phyloP scores from a whole-genome alignment of 2,888 invertebrate species.

The Brachyptera risi region DNA sequence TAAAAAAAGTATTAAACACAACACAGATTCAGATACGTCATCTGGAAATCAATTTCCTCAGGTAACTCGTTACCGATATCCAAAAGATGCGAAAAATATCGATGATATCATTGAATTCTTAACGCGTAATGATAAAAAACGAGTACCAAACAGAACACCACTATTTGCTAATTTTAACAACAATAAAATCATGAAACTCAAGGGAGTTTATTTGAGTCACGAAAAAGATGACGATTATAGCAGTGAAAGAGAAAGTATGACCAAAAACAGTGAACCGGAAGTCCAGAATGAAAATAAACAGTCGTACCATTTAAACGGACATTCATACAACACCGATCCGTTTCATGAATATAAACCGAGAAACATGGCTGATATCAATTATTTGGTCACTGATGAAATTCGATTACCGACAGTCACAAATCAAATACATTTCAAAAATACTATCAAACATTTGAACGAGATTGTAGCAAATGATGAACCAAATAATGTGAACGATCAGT shows the following conservation, averaged over 20 bases:
- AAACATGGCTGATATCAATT: conserved; percentile 58
- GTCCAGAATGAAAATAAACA: too few relatives aligned
- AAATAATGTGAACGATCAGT: conserved; percentile 33
- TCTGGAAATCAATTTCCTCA: conserved; percentile 40
- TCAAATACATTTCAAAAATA: conserved; percentile 3
- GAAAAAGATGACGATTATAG: conserved; percentile 39
- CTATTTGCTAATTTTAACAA: background rate
- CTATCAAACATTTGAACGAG: conserved; percentile 1
- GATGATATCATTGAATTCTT: conserved; percentile 45
- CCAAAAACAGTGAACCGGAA: background rate
- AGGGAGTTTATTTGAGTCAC: conserved; percentile 44
- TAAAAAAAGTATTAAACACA: background rate
- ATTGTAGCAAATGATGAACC: background rate
- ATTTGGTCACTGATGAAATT: background rate
- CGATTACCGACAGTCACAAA: background rate
- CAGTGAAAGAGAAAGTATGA: background rate
- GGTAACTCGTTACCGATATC: conserved; percentile 42
- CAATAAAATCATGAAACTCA: conserved; percentile 43
- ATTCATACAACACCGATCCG: conserved; percentile 53
- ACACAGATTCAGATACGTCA: background rate
- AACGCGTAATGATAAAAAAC: conserved; percentile 37
- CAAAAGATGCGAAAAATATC: conserved; percentile 43
- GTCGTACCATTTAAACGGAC: conserved; percentile 36
- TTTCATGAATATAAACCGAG: conserved; percentile 67
- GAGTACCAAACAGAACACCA: background rate